A percentile compares a stretch with the other conserved stretches of the same genome.
Conservation (phyloP, 2,888 invertebrate species). For the Myathropa florea region DNA sequence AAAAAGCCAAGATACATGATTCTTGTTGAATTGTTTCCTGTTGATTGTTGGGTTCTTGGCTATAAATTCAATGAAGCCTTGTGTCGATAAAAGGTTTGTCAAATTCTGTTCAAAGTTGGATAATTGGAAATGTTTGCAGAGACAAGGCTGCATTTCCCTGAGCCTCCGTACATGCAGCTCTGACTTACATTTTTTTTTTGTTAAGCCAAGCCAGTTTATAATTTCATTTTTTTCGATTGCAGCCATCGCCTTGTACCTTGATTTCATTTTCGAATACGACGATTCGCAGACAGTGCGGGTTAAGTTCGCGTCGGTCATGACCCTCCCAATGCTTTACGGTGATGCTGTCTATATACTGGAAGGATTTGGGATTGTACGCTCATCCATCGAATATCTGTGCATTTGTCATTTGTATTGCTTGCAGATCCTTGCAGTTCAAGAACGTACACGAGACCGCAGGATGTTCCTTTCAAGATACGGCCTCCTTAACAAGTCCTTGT, state of each 20-base stretch:
- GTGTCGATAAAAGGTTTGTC: too few relatives aligned
- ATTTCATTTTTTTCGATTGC: background rate
- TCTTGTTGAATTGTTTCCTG: too few relatives aligned
- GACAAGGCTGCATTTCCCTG: too few relatives aligned
- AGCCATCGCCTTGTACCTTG: constrained; percentile 88
- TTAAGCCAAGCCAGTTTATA: background rate
- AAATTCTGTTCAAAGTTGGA: too few relatives aligned
- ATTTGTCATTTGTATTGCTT: background rate
- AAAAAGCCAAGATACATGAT: too few relatives aligned
- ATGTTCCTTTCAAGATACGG: constrained; percentile 94
- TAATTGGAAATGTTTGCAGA: too few relatives aligned
- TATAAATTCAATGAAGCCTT: too few relatives aligned
- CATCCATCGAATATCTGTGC: background rate
- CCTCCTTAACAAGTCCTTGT: constrained; percentile 93
- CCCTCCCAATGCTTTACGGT: constrained; percentile 91
- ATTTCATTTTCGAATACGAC: constrained; percentile 85
- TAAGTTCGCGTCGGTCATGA: constrained; percentile 81
- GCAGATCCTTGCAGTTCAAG: constrained; percentile 95
- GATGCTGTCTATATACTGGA: constrained; percentile 96
- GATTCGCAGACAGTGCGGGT: constrained; percentile 82
- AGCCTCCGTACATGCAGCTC: too few relatives aligned
- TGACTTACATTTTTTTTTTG: background rate
- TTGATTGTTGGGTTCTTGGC: too few relatives aligned
- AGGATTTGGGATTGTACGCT: constrained; percentile 87
- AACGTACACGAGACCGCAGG: constrained; percentile 93